Evolutionary conservation across 2,888 invertebrate genomes (phyloP).

Genomic region (Hypomecis punctinalis): DNA sequence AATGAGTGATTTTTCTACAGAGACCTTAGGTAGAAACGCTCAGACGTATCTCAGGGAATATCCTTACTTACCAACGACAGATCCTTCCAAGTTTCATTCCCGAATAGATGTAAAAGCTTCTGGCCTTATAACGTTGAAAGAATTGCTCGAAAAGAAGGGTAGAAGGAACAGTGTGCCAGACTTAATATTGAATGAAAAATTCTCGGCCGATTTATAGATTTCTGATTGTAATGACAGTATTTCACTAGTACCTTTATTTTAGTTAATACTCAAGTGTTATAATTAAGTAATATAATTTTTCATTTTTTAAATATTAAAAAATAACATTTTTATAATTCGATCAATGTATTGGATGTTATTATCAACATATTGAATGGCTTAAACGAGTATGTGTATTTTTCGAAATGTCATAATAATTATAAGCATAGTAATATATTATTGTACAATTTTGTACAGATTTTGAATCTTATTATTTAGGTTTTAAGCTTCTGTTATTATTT

Average conservation of each 20-base stretch:
- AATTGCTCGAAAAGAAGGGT: conserved; percentile 64
- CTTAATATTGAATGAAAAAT: conserved; percentile 71
- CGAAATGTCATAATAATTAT: conserved; percentile 37
- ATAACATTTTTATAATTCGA: conserved; percentile 6
- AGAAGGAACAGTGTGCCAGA: conserved; percentile 81
- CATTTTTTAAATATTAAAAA: not conserved
- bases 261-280: conserved; percentile 59
- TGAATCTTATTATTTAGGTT: conserved; percentile 73
- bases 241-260: conserved; percentile 61
- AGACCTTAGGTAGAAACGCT: conserved; percentile 68
- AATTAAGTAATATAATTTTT: conserved; percentile 21
- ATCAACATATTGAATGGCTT: conserved; percentile 12
- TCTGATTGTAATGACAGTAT: conserved; percentile 56
- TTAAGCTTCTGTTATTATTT: conserved; percentile 72
- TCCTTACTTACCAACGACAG: conserved; percentile 80
- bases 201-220: conserved; percentile 67
- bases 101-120: conserved; percentile 74
- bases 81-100: conserved; percentile 78
- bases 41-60: conserved; percentile 80
- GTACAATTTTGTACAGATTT: conserved; percentile 80
- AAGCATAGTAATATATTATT: conserved; percentile 51
- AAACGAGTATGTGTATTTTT: conserved; percentile 28
- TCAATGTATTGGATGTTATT: not conserved
- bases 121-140: conserved; percentile 77
- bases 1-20: conserved; percentile 67